Base-by-base conservation (phyloP, 1,140 invertebrate species). In the Tetranychus cinnabarinus region DNA sequence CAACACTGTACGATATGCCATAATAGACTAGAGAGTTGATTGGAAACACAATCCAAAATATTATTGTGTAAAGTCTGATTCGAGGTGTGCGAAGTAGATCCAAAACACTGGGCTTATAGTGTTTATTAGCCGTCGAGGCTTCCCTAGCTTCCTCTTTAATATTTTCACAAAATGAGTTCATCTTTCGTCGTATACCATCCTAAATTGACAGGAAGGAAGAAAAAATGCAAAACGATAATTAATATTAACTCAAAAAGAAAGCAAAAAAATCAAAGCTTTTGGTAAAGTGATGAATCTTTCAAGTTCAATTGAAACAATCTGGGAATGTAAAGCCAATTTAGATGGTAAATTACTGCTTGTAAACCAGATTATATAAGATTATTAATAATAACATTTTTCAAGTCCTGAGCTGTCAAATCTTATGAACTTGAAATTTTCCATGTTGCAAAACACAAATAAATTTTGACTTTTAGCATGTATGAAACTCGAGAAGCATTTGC, bases 1-100 rank as follows among this genome's bases (percentile, higher is more conserved):
- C 81, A 2, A 82, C 81, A 67, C 83, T 84, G 77, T 85, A 82
- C 0, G 84, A 85, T 5, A 88, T 70, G 1, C 84, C 85, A 66
- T 87, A 88, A 69, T 87, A 88, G 7, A 84, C 80, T 50, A 82
- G 79, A 58, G 81, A 82, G 68, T 82, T 84, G 6, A 45, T 57
- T 13, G 39, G 39, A 15, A 36, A 35, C 13, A 34, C n/a, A 15
- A 36, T n/a, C 15, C n/a, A 57, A n/a, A 57, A 23, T 33, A 57
- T 57, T 0, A 57, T 7, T n/a, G 56, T 57, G 13, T 39, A 39
- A 6, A 33, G 3, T 2, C 56, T 8, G 10, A 52, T 52, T 52
- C 31, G n/a, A 31, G 50, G 50, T 1, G 50, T 52, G 2, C 31
- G n/a, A 52, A 52, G 31, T 6, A 52, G 50, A 52, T 52, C 50